phyloP scores from a whole-genome alignment of 2,113 vertebrate genomes.

The Cyprinus carpio region DNA sequence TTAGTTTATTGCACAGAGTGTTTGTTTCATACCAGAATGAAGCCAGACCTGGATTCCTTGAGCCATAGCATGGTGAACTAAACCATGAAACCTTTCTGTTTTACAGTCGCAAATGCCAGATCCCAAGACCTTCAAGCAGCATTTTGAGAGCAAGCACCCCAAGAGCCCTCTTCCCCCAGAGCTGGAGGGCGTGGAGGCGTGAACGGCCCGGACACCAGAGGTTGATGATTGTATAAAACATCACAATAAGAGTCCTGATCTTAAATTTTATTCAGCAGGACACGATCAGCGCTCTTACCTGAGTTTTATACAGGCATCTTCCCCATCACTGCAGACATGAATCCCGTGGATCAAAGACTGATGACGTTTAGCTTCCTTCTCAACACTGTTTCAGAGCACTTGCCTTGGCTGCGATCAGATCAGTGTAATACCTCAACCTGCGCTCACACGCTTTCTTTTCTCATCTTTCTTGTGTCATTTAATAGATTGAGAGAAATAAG shows the following conservation, averaged over 20 bases:
- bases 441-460: slow-evolving; percentile 15
- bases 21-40: neutral
- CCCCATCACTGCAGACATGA: neutral
- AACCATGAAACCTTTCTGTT: neutral
- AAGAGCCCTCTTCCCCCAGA: slow-evolving; percentile 61
- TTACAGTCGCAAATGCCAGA: slow-evolving; percentile 60
- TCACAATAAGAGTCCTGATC: slow-evolving; percentile 24
- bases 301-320: slow-evolving; percentile 18
- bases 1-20: no score
- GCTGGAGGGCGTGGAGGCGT: slow-evolving; percentile 68
- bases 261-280: slow-evolving; percentile 9
- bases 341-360: slow-evolving; percentile 46
- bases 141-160: slow-evolving; percentile 61
- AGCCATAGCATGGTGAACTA: neutral
- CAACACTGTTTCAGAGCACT: slow-evolving; percentile 45
- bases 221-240: slow-evolving; percentile 13
- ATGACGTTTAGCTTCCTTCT: slow-evolving; percentile 24
- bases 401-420: slow-evolving; percentile 38
- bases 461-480: slow-evolving; percentile 4
- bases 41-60: neutral
- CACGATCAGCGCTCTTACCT: neutral
- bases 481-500: neutral
- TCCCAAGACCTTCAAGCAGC: slow-evolving; percentile 61
- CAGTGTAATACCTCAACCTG: slow-evolving; percentile 44
- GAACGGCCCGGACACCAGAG: slow-evolving; percentile 29